Evolutionary conservation across 2,888 invertebrate genomes (phyloP), one percentile per base, ranked within the genome.

Genomic region (Acanthopleura granulata): DNA sequence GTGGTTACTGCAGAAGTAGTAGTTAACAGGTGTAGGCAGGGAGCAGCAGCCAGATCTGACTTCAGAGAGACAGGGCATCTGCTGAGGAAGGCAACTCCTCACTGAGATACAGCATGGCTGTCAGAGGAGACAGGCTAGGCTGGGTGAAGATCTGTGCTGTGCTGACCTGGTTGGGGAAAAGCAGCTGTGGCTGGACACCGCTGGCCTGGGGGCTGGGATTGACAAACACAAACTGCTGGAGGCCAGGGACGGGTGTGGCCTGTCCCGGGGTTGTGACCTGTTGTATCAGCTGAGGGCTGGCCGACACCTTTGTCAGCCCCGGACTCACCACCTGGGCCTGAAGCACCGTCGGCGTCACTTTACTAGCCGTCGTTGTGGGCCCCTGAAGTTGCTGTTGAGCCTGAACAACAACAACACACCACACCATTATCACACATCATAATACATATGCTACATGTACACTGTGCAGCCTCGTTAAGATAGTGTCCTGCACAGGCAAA

Each of bases 221-320:
- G 16, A 87, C 79, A 30, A 87, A 76, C 9, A 86, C 79, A 22
- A 87, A 81, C 78, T 86, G 87, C 75, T 85, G 86, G 75, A 84
- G 78, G 25, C 81, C 81, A 18, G 79, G 72, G n/a, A 80, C 69
- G 62, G 62, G 72, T 69, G 75, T 77, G 18, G 72, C 75, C 66
- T 66, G 57, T 6, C 27, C 11, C 11, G 15, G 66, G 25, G 66
- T 25, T 1, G 66, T 27, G 25, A 66, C 66, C 29, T 66, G 66
- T 14, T 66, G 66, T 6, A 66, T 15, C 16, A 66, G 3, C 66
- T 66, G 66, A 66, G 66, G 29, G 22, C 16, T 22, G 25, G 66
- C 16, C 6, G 16, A 15, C 16, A 27, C 29, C 22, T 27, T 27
- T 6, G 66, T 27, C 25, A 22, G 22, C 25, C 16, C 22, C 14